These are phyloP conservation scores for Verasper variegatus DNA, from an alignment of 2,113 vertebrate genomes.

Conservation along the genomic window DNA sequence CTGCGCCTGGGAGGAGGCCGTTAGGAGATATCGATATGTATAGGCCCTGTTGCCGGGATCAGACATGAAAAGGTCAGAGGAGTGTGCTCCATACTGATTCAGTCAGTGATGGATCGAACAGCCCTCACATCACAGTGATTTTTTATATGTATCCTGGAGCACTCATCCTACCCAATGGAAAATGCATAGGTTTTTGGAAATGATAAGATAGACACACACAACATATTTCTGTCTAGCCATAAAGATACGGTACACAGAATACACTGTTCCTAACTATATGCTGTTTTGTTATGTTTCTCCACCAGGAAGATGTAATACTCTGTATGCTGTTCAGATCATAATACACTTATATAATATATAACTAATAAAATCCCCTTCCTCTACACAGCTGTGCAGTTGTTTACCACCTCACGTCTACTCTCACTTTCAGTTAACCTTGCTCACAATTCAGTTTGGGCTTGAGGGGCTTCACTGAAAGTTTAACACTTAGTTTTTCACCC, in stretches of 20 bases:
- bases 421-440: constrained; percentile 42
- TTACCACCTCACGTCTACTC: background rate
- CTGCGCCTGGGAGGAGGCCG: background rate
- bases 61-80: constrained; percentile 68
- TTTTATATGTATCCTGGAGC: constrained; percentile 6
- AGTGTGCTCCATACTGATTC: constrained; percentile 64
- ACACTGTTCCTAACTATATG: background rate
- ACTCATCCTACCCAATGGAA: background rate
- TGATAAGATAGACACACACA: background rate
- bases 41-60: constrained; percentile 18
- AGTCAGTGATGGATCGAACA: constrained; percentile 37
- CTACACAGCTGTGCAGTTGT: constrained; percentile 13
- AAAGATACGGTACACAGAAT: background rate
- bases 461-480: constrained; percentile 18
- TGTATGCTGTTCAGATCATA: no score
- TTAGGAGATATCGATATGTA: constrained; percentile 54
- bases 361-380: background rate
- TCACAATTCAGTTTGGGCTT: constrained; percentile 22
- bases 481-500: background rate
- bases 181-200: background rate
- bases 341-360: no score
- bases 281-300: no score
- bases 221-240: background rate
- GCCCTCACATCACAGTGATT: constrained; percentile 24
- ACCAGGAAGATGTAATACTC: background rate